Base-by-base conservation (phyloP, 1,140 invertebrate species). In the Cyphomyrmex costatus region DNA sequence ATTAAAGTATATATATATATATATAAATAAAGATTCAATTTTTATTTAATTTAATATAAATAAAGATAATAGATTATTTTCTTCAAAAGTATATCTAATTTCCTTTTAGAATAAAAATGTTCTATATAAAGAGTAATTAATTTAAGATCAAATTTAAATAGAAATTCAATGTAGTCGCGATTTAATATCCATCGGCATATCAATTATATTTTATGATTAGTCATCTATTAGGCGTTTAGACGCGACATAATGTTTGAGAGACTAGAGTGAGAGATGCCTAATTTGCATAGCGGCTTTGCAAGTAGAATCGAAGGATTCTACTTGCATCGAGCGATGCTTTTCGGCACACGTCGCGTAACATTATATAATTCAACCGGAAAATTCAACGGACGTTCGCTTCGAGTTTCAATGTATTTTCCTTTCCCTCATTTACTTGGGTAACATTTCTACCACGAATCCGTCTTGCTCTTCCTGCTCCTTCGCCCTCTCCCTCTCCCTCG, bases 331-430 rank as follows among this genome's bases (percentile, higher is more conserved):
- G 30, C 12, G 42, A 46, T 36, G 42, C 61, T 56, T 68, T 80
- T 80, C 58, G 42, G 36, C 46, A 79, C 27, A 79, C 60, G 27
- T 65, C 61, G 61, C 46, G 49, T 42, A n/a, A 80, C 61, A 68
- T 80, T 56, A 80, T 42, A 56, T 73, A 82, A 82, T 73, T 73
- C 36, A 82, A 27, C 51, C 33, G 68, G 36, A 83, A 83, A 83
- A 73, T 74, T 83, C 27, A 83, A 61, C 68, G 33, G 21, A 53
- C 65, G 53, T 53, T 60, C 27, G 68, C 68, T 33, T 46, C 12
- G 27, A 74, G 53, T 73, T 82, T 60, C 79, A 70, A 82, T 73
- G 79, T 74, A 83, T 83, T 83, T 83, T 83, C 68, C 27, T 74
- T 60, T 74, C 68, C 27, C 68, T 73, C 61, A 80, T 83, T 83